phyloP scores from a whole-genome alignment of 2,888 invertebrate genomes.

The Torymus texanus region DNA sequence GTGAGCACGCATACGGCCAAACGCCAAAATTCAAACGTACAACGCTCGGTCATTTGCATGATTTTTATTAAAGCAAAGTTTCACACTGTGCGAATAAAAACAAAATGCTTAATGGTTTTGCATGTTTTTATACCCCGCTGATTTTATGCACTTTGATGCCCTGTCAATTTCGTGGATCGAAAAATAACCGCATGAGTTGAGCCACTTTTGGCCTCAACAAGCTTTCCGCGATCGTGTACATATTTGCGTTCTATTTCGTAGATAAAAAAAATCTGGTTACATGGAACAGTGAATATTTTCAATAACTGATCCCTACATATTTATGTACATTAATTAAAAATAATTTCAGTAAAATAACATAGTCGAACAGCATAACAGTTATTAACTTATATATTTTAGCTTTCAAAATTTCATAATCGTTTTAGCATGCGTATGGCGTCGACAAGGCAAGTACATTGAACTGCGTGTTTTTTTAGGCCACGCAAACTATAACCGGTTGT shows the following conservation, averaged over 20 bases:
- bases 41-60: slow-evolving; percentile 8
- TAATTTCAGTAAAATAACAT: no score
- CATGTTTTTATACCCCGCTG: slow-evolving; percentile 15
- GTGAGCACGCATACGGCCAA: neutral
- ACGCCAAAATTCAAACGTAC: neutral
- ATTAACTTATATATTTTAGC: no score
- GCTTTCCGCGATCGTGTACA: neutral
- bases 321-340: no score
- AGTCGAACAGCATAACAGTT: no score
- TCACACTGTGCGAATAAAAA: slow-evolving; percentile 3
- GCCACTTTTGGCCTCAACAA: neutral
- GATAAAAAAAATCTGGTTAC: neutral
- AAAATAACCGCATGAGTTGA: slow-evolving; percentile 32
- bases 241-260: no score
- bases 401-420: no score
- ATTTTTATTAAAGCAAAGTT: slow-evolving; percentile 33
- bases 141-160: slow-evolving; percentile 38
- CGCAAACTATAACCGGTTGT: slow-evolving; percentile 10
- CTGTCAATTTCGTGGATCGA: slow-evolving; percentile 25
- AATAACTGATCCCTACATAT: neutral
- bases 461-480: neutral
- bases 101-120: slow-evolving; percentile 23
- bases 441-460: no score
- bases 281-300: neutral
- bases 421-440: no score